Percentiles rank a stretch among this genome's conserved stretches.
These are phyloP conservation scores for Plecotus auritus DNA, from an alignment of 2,113 vertebrate species.

Conservation along the genomic window DNA sequence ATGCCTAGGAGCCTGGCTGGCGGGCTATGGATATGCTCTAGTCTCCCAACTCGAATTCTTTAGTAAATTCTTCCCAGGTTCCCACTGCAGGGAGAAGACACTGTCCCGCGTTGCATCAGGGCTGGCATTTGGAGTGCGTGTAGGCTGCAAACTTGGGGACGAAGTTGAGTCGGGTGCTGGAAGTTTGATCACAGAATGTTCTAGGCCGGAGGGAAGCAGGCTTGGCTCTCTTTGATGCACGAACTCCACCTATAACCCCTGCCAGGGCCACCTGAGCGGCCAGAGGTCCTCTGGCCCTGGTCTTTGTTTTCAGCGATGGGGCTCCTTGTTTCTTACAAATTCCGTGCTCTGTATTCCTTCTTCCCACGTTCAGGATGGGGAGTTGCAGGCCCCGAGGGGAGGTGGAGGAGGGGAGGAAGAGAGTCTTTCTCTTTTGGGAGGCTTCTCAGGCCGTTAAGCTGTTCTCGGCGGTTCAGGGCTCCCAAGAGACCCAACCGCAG, in stretches of 20 bases:
- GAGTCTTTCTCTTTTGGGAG: neutral
- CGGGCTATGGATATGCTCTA: neutral
- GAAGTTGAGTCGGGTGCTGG: neutral
- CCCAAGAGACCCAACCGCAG: neutral
- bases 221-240: neutral
- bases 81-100: neutral
- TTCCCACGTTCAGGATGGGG: neutral
- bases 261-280: neutral
- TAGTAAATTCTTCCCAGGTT: neutral
- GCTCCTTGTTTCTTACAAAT: neutral
- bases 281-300: neutral
- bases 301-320: neutral
- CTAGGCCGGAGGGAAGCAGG: neutral
- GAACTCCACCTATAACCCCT: neutral
- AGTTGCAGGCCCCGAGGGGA: neutral
- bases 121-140: neutral
- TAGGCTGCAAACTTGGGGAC: neutral
- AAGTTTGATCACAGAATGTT: neutral
- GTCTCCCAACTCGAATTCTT: neutral
- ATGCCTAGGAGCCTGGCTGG: no score
- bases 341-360: neutral
- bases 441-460: neutral
- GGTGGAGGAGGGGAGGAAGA: neutral
- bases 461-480: neutral
- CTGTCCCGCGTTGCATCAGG: neutral